Percentiles rank a stretch among this genome's conserved stretches.
Conservation (phyloP, 2,888 invertebrate genomes). For the Arctia plantaginis region DNA sequence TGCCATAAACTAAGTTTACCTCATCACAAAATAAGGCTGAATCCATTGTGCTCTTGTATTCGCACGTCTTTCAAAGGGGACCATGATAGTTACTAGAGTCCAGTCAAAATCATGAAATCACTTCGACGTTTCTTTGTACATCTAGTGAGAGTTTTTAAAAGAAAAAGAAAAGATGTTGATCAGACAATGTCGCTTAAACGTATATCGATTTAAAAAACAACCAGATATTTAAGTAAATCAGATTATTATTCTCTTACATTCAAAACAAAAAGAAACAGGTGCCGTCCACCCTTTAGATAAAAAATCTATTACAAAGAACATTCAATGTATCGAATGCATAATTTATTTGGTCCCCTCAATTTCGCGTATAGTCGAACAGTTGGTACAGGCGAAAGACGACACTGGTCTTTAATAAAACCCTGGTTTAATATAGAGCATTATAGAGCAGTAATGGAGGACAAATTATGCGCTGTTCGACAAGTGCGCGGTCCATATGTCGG, state of each 20-base stretch:
- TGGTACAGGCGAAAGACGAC: slow-evolving; percentile 81
- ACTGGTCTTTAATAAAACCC: slow-evolving; percentile 79
- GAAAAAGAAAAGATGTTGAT: too few species aligned
- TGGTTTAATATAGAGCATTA: slow-evolving; percentile 73
- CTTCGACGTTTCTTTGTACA: too few species aligned
- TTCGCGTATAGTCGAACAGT: slow-evolving; percentile 67
- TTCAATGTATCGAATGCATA: slow-evolving; percentile 84
- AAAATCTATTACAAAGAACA: slow-evolving; percentile 77
- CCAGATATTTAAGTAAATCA: slow-evolving; percentile 8
- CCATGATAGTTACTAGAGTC: too few species aligned
- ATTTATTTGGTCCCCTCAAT: slow-evolving; percentile 72
- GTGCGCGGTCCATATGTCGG: slow-evolving; percentile 82
- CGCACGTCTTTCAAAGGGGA: too few species aligned
- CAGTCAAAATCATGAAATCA: too few species aligned
- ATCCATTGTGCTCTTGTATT: too few species aligned
- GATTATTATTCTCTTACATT: slow-evolving; percentile 15
- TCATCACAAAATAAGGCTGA: too few species aligned
- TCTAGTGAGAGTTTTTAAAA: too few species aligned
- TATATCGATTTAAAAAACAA: not conserved
- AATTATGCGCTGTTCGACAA: slow-evolving; percentile 82
- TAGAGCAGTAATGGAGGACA: slow-evolving; percentile 81
- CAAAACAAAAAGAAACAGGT: slow-evolving; percentile 70
- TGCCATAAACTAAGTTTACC: too few species aligned
- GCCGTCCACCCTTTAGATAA: slow-evolving; percentile 63
- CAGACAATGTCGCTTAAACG: too few species aligned